A percentile compares a stretch with the other conserved stretches of the same genome.
Evolutionary conservation across 2,113 vertebrate genomes (phyloP).

Genomic region (Tragelaphus scriptus): DNA sequence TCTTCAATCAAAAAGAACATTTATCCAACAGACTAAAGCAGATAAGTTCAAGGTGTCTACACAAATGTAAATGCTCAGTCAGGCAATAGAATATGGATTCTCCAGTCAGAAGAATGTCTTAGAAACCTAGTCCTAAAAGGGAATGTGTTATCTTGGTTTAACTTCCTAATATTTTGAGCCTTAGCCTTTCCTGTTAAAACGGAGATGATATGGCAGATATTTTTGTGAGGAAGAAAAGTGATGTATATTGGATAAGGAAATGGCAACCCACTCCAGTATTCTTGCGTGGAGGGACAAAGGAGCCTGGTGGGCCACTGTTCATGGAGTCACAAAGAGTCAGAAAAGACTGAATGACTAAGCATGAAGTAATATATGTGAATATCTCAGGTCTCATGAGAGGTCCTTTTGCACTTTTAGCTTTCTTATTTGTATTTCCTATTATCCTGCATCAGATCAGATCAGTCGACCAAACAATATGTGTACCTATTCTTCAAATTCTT

Average conservation of each 20-base stretch:
- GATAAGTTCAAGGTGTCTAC: neutral
- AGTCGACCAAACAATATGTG: too few species aligned
- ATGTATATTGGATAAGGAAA: neutral
- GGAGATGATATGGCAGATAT: neutral
- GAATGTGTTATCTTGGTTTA: neutral
- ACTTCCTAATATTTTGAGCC: neutral
- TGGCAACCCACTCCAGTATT: neutral
- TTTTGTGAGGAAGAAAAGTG: neutral
- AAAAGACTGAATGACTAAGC: neutral
- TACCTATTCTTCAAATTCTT: too few species aligned
- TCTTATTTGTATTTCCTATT: neutral
- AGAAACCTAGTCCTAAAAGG: neutral
- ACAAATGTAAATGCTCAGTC: neutral
- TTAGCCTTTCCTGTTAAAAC: neutral
- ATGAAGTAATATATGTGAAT: neutral
- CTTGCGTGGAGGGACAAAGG: neutral
- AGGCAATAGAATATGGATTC: neutral
- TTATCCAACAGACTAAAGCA: neutral
- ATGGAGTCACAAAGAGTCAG: neutral
- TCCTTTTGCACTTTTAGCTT: neutral
- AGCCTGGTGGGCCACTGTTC: neutral
- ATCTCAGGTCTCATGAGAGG: neutral
- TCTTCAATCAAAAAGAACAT: neutral
- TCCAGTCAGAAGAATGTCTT: neutral
- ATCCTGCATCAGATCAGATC: neutral